phyloP scores from a whole-genome alignment of 2,113 vertebrate genomes.

The Seriola rivoliana region DNA sequence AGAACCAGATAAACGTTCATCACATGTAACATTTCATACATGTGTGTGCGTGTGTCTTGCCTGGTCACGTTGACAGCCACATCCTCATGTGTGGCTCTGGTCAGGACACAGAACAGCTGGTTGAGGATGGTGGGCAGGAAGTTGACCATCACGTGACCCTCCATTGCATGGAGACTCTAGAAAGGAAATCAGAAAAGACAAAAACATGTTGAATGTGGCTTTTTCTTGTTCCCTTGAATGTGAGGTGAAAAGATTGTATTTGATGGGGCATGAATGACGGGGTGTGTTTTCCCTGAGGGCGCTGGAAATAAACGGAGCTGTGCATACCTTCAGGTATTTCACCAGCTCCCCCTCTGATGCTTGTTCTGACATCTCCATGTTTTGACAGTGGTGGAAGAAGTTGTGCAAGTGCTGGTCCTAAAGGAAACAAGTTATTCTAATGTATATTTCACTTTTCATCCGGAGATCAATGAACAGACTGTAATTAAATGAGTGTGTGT shows the following conservation, averaged over 20 bases:
- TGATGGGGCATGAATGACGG: conserved; percentile 12
- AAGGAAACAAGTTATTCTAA: background rate
- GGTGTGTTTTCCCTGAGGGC: background rate
- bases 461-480: background rate
- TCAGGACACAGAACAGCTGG: conserved; percentile 95
- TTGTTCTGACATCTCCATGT: conserved; percentile 88
- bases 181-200: background rate
- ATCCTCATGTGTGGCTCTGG: conserved; percentile 92
- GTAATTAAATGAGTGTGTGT: background rate
- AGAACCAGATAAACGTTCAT: background rate
- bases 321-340: conserved; percentile 95
- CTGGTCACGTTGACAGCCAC: conserved; percentile 96
- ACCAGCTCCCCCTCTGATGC: conserved; percentile 92
- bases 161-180: conserved; percentile 96
- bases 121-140: conserved; percentile 97
- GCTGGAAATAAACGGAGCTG: background rate
- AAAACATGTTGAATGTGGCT: background rate
- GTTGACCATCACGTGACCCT: conserved; percentile 96
- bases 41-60: conserved; percentile 69
- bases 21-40: background rate
- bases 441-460: background rate
- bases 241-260: background rate
- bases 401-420: conserved; percentile 98
- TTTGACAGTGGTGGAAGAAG: conserved; percentile 97
- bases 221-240: background rate